Conservation (phyloP, 2,888 invertebrate genomes). For the Neoaliturus tenellus region DNA sequence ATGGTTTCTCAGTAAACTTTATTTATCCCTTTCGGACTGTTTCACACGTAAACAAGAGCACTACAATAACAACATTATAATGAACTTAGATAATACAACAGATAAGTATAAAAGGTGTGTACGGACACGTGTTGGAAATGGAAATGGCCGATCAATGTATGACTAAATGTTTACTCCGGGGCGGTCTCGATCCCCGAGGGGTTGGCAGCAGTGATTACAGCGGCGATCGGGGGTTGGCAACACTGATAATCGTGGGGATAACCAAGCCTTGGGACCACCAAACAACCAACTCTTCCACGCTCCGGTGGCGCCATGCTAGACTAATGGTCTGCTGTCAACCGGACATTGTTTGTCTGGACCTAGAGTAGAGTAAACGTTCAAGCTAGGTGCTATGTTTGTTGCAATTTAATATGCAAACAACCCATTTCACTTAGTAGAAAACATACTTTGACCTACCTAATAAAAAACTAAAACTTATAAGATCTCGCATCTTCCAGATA, state of each 20-base stretch:
- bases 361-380: too few relatives aligned
- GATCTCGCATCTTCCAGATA: too few relatives aligned
- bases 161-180: background rate
- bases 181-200: background rate
- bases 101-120: background rate
- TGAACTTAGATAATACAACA: background rate
- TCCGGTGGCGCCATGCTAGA: background rate
- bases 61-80: conserved; percentile 27
- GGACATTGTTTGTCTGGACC: background rate
- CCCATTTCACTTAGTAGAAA: too few relatives aligned
- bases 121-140: background rate
- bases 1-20: too few relatives aligned
- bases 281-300: background rate
- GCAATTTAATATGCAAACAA: too few relatives aligned
- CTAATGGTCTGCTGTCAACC: background rate
- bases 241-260: background rate
- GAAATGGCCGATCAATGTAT: background rate
- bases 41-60: background rate
- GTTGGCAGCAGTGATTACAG: background rate
- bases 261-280: background rate
- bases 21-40: background rate
- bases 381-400: too few relatives aligned
- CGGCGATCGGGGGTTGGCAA: too few relatives aligned
- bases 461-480: too few relatives aligned
- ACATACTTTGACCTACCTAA: too few relatives aligned